Evolutionary conservation across 2,888 invertebrate species (phyloP), one percentile per base, ranked within the genome.

Genomic region (Pterobdella sp.): DNA sequence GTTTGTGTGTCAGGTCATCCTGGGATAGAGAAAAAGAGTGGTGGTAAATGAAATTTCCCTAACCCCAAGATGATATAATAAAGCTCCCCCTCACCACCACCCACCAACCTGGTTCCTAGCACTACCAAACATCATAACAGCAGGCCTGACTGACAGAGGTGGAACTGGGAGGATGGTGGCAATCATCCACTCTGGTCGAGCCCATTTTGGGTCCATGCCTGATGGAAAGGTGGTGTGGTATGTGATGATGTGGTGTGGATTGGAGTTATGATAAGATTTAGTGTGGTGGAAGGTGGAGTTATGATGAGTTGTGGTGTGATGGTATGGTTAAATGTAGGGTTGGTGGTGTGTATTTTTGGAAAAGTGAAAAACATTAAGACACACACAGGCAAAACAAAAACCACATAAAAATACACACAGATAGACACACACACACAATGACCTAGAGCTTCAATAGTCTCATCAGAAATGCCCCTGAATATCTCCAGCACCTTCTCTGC

Each of bases 151-250:
- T 0, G 92, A 89, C 34, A 98, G 85, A 1, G 98, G 98, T 0
- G 98, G 96, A 0, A 99, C 98, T 0, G 98, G 98, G 75, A 98
- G 84, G 18, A 95, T 95, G 1, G 97, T 96, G 4, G 94, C 88
- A 77, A 99, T 91, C 97, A 99, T 97, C 97, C 98, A 99, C 86
- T 99, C 98, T 4, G 98, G 98, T 69, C 98, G 88, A 0, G 97
- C 93, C 76, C 79, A 85, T 84, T 93, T 93, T 0, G 96, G 95
- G 84, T 98, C 96, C 94, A 99, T 94, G 7, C 89, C 89, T 78
- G 96, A 86, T 77, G 95, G 91, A 76, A 91, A 90, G 77, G 94
- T 94, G 83, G 68, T 34, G 2, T 68, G 37, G n/a, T 68, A 36
- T 22, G 34, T 14, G 32, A 68, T 68, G 37, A n/a, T n/a, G n/a